Conservation (phyloP, 2,888 invertebrate genomes). For the Nesidiocoris tenuis region DNA sequence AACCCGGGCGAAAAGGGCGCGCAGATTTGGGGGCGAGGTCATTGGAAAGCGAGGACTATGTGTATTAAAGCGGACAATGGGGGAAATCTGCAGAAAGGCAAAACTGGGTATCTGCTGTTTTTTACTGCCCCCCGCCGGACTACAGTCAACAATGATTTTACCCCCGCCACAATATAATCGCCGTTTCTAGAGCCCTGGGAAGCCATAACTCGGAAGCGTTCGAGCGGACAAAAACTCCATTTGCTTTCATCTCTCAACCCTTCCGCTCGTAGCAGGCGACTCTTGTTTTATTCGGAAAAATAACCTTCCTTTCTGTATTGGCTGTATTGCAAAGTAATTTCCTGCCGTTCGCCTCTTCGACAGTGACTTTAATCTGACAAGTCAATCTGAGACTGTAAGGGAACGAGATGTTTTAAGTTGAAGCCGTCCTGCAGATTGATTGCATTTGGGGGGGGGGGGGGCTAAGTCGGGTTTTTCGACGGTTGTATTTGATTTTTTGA, state of each 20-base stretch:
- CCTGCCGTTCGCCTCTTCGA: too few relatives aligned
- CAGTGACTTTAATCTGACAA: too few relatives aligned
- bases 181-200: neutral
- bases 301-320: neutral
- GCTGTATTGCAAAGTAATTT: too few relatives aligned
- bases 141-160: neutral
- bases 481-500: too few relatives aligned
- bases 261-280: neutral
- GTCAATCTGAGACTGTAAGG: too few relatives aligned
- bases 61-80: slow-evolving; percentile 29
- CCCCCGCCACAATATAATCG: neutral
- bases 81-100: neutral
- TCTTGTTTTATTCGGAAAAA: neutral
- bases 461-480: too few relatives aligned
- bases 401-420: too few relatives aligned
- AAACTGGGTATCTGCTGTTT: slow-evolving; percentile 5
- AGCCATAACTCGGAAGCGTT: neutral
- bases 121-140: slow-evolving; percentile 1
- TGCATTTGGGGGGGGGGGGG: too few relatives aligned
- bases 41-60: neutral
- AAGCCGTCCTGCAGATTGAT: too few relatives aligned
- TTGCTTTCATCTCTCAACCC: neutral
- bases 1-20: slow-evolving; percentile 14
- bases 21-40: slow-evolving; percentile 10
- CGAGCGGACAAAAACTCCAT: neutral